These are phyloP conservation scores for Limnothrissa miodon DNA, from an alignment of 2,113 vertebrate genomes.

Conservation along the genomic window DNA sequence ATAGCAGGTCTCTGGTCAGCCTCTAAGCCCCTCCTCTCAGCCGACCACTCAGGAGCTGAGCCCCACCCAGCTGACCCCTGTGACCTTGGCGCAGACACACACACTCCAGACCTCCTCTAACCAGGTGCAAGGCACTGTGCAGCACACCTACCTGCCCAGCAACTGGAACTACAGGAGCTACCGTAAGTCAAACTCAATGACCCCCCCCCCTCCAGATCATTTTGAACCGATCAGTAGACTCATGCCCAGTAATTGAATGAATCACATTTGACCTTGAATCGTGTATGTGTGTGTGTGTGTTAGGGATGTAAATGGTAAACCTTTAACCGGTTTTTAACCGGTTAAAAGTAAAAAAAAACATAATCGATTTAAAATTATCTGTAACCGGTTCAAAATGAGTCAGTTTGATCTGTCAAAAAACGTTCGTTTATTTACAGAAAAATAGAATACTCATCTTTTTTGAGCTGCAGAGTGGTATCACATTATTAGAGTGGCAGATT, in stretches of 20 bases:
- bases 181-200: slow-evolving; percentile 69
- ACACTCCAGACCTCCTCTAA: slow-evolving; percentile 70
- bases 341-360: too few relatives aligned
- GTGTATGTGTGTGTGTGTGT: background rate
- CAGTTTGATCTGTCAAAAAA: too few relatives aligned
- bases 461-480: too few relatives aligned
- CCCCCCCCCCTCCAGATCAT: background rate
- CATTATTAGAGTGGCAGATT: too few relatives aligned
- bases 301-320: too few relatives aligned
- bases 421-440: too few relatives aligned
- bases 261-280: background rate
- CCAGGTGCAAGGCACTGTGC: slow-evolving; percentile 78
- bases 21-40: slow-evolving; percentile 87
- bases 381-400: too few relatives aligned
- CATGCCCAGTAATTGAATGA: background rate
- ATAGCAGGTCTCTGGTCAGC: slow-evolving; percentile 78
- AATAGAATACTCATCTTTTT: too few relatives aligned
- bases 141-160: slow-evolving; percentile 88
- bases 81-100: slow-evolving; percentile 75
- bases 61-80: slow-evolving; percentile 78
- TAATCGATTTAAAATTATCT: too few relatives aligned
- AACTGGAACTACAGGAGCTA: slow-evolving; percentile 94
- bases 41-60: slow-evolving; percentile 84
- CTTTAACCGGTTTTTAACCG: too few relatives aligned
- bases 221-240: background rate